These are phyloP conservation scores for Cladopsammia gracilis DNA, from an alignment of 64 coral and sea anemone species.

Conservation along the genomic window DNA sequence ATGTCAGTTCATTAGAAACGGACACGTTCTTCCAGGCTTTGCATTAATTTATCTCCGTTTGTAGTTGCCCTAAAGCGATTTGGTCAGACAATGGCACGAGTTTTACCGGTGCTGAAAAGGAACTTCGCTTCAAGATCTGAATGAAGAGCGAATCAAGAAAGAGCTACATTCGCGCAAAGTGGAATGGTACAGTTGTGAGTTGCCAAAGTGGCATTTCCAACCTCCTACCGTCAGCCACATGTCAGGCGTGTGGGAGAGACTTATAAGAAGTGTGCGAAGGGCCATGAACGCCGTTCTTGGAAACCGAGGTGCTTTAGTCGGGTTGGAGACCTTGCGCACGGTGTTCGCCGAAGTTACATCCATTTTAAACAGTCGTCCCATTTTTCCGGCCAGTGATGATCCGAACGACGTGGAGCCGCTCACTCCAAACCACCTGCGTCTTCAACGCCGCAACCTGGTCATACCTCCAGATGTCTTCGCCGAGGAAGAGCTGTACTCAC, in stretches of 20 bases:
- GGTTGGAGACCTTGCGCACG: conserved; percentile 46
- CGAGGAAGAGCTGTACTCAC: background rate
- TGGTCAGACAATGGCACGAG: conserved; percentile 51
- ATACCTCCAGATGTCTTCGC: conserved; percentile 12
- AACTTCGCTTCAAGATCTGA: conserved; percentile 35
- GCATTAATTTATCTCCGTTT: conserved; percentile 21
- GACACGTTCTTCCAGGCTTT: conserved; percentile 43
- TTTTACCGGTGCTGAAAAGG: conserved; percentile 35
- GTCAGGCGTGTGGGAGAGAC: conserved; percentile 62
- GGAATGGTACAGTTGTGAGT: conserved; percentile 17
- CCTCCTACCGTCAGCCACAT: conserved; percentile 58
- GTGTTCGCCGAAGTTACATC: conserved; percentile 65
- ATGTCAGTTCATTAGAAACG: conserved; percentile 51
- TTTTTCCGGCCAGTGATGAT: conserved; percentile 36
- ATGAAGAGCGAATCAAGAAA: conserved; percentile 20
- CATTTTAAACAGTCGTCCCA: conserved; percentile 53
- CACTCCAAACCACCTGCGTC: conserved; percentile 27
- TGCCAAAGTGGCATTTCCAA: conserved; percentile 56
- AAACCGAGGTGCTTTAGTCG: conserved; percentile 4
- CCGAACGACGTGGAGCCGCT: conserved; percentile 40
- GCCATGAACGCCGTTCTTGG: conserved; percentile 51
- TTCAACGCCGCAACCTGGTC: conserved; percentile 15
- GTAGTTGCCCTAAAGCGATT: conserved; percentile 17
- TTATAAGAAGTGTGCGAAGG: conserved; percentile 59
- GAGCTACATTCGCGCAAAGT: conserved; percentile 26